Percentiles rank a stretch among this genome's conserved stretches.
Conservation (phyloP, 2,113 vertebrate species). For the Athene cunicularia region DNA sequence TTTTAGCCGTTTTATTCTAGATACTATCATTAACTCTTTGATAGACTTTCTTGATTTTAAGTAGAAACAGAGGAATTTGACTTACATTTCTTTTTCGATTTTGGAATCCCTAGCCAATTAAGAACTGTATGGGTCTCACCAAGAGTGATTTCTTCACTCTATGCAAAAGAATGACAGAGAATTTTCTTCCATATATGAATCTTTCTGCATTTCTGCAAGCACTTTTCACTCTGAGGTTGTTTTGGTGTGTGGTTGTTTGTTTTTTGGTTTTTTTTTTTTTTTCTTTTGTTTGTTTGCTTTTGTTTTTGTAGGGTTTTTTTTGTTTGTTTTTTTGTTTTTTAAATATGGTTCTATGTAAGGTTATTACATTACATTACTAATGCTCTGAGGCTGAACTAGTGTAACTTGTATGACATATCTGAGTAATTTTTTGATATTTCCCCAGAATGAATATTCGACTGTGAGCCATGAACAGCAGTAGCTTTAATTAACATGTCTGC, state of each 20-base stretch:
- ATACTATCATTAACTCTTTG: not conserved
- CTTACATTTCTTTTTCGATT: not conserved
- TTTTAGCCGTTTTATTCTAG: not conserved
- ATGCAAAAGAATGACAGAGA: not conserved
- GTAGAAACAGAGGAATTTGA: not conserved
- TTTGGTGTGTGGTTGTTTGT: too few relatives aligned
- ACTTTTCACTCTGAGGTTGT: not conserved
- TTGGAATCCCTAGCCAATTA: not conserved
- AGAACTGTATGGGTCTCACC: rapidly evolving
- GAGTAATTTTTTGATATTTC: not conserved
- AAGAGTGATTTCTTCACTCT: not conserved
- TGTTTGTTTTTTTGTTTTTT: not conserved
- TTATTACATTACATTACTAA: not conserved
- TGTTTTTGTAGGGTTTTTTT: too few relatives aligned
- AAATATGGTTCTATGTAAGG: not conserved
- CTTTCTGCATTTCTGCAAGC: not conserved
- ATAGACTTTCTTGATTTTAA: not conserved
- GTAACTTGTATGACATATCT: not conserved
- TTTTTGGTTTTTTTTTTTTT: not conserved
- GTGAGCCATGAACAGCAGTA: not conserved
- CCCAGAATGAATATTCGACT: not conserved
- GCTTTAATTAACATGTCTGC: not conserved
- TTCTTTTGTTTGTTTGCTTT: too few relatives aligned
- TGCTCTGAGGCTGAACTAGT: not conserved
- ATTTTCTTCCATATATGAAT: not conserved